Percentiles rank a stretch among this genome's conserved stretches.
phyloP scores from a whole-genome alignment of 2,113 vertebrate species.

The Pungitius pungitius region DNA sequence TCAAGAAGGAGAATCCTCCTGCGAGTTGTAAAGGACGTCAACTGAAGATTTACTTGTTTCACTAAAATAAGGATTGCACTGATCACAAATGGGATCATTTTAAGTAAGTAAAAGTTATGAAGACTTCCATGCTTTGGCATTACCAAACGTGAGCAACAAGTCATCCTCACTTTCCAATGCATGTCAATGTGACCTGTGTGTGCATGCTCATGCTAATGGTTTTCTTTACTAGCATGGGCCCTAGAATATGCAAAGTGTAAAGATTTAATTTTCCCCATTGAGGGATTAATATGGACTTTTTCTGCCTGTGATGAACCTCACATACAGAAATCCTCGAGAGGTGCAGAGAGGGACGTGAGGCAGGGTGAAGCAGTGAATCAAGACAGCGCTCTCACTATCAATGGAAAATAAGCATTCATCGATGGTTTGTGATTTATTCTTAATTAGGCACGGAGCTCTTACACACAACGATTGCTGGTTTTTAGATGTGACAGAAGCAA shows the following conservation, averaged over 20 bases:
- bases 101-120: too few species aligned
- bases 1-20: neutral
- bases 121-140: too few species aligned
- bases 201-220: neutral
- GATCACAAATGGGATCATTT: too few species aligned
- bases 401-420: slow-evolving; percentile 3
- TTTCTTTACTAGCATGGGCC: neutral
- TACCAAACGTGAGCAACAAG: too few species aligned
- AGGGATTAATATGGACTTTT: neutral
- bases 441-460: neutral
- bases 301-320: neutral
- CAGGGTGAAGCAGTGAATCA: neutral
- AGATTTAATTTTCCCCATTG: neutral
- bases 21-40: too few species aligned
- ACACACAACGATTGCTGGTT: neutral
- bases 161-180: neutral
- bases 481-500: too few species aligned
- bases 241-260: neutral
- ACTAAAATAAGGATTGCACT: too few species aligned
- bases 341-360: neutral
- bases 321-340: neutral
- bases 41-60: too few species aligned
- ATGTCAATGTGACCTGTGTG: neutral
- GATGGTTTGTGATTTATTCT: neutral
- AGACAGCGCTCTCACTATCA: neutral